Conservation (phyloP, 2,113 vertebrate species). For the Willisornis vidua region DNA sequence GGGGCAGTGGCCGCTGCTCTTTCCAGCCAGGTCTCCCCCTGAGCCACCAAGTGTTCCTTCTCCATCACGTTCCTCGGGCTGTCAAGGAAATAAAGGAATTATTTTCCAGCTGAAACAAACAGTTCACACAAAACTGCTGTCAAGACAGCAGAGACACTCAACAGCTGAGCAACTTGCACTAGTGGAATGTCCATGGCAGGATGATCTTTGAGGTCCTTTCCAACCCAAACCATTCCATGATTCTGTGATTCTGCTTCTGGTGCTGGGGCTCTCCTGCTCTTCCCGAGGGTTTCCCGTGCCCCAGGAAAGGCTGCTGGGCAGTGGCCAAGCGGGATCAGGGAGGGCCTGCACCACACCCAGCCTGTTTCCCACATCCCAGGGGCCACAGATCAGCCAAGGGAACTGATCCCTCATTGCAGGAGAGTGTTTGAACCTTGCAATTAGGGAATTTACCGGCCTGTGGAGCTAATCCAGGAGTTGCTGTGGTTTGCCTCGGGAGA, state of each 20-base stretch:
- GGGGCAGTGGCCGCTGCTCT: background rate
- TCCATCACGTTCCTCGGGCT: conserved; percentile 36
- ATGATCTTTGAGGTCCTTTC: background rate
- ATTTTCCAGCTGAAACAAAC: background rate
- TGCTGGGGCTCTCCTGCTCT: background rate
- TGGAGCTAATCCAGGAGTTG: background rate
- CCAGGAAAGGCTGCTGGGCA: background rate
- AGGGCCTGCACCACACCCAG: background rate
- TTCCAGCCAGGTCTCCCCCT: background rate
- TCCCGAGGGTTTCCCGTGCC: background rate
- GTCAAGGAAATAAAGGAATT: conserved; percentile 2
- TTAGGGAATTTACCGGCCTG: background rate
- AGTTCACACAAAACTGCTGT: background rate
- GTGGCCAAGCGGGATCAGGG: background rate
- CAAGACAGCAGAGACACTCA: background rate
- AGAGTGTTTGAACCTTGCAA: background rate
- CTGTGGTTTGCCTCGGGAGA: background rate
- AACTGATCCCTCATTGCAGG: background rate
- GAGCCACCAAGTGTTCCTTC: background rate
- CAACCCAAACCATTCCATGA: background rate
- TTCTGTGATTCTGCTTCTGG: background rate
- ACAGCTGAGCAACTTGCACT: background rate
- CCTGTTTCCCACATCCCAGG: background rate
- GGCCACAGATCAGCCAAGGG: background rate
- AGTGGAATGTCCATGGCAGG: background rate